Percentiles rank a stretch among this genome's conserved stretches.
phyloP scores from a whole-genome alignment of 1,140 invertebrate genomes.

The Apocrypta bakeri region DNA sequence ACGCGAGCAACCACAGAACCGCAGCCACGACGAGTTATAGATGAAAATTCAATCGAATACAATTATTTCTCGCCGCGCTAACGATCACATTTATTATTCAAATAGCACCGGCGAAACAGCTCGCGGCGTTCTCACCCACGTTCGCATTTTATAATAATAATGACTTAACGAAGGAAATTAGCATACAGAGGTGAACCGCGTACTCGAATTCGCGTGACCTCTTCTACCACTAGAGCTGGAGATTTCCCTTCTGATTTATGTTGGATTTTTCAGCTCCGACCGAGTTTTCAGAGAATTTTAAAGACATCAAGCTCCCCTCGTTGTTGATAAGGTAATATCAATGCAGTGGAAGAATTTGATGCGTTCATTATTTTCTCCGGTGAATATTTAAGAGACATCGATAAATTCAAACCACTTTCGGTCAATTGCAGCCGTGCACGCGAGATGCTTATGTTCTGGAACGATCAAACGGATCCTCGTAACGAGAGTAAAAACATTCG shows the following conservation, averaged over 20 bases:
- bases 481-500: background rate
- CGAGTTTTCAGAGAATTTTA: background rate
- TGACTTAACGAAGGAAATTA: background rate
- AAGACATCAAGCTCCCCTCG: too few species aligned
- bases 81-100: constrained; percentile 23
- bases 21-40: background rate
- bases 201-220: background rate
- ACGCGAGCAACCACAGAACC: background rate
- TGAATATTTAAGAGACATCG: background rate
- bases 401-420: background rate
- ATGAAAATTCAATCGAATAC: constrained; percentile 10
- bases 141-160: background rate
- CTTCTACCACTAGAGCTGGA: too few species aligned
- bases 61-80: constrained; percentile 17
- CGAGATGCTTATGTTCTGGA: background rate
- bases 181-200: background rate
- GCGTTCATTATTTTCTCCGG: background rate
- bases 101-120: background rate
- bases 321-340: too few species aligned
- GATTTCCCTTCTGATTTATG: too few species aligned
- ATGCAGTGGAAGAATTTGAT: too few species aligned
- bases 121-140: background rate
- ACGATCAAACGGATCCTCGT: background rate
- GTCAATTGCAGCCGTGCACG: background rate
- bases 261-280: background rate